Percentiles rank a stretch among this genome's conserved stretches.
Evolutionary conservation across 2,888 invertebrate species (phyloP).

Genomic region (Smittia aterrima): DNA sequence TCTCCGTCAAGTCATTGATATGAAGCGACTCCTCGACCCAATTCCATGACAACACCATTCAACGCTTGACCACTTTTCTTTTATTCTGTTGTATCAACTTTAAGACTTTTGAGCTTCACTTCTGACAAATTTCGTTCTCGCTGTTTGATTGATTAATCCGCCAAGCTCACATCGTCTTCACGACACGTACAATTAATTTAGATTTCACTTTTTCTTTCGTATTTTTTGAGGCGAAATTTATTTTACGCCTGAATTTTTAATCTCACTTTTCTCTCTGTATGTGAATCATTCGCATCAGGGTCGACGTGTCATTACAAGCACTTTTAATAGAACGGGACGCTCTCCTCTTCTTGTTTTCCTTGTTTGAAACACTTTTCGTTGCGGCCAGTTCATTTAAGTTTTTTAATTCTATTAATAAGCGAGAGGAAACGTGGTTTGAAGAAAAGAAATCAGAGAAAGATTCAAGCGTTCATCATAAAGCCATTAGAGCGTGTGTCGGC

Average conservation of each 20-base stretch:
- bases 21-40: neutral
- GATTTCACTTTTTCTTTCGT: neutral
- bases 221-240: neutral
- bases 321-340: conserved; percentile 4
- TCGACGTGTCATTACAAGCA: conserved; percentile 22
- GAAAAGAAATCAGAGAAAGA: conserved; percentile 8
- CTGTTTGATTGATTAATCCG: conserved; percentile 24
- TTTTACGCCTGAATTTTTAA: neutral
- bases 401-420: conserved; percentile 4
- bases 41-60: neutral
- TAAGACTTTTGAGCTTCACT: neutral
- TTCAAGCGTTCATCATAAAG: conserved; percentile 16
- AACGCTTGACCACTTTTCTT: neutral
- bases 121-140: neutral
- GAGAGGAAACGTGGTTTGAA: neutral
- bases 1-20: conserved; percentile 26
- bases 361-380: neutral
- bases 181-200: neutral
- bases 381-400: neutral
- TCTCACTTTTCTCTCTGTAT: neutral
- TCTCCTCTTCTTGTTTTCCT: neutral
- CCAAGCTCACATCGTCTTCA: neutral
- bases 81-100: neutral
- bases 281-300: conserved; percentile 16
- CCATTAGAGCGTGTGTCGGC: neutral